Evolutionary conservation across 2,888 invertebrate species (phyloP), one percentile per base, ranked within the genome.

Genomic region (Dolichomitus sp.): DNA sequence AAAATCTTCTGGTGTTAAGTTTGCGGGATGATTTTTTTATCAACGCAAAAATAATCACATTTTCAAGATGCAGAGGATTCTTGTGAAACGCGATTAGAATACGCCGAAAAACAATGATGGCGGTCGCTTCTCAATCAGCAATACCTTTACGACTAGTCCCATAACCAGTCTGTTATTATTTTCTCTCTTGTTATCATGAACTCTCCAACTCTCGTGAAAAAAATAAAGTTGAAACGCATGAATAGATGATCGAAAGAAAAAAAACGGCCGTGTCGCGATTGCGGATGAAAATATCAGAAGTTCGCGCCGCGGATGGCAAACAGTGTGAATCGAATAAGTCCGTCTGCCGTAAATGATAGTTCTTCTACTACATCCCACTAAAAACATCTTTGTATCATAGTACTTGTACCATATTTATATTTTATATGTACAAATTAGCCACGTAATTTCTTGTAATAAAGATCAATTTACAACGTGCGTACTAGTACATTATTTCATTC

Each of bases 361-460:
- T 87, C 82, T 88, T 87, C 87, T 87, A 88, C 87, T 87, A 87
- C 86, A 88, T 89, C 87, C 86, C 88, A 85, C 83, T 85, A 84
- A 82, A 83, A 68, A 68, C 88, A 87, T 91, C 90, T 91, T 89
- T 93, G 92, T 93, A 93, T 88, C 86, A 93, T 92, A 92, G 89
- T 90, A 90, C 89, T 93, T 93, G 93, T 93, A 93, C 88, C 88
- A 93, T 93, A 93, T 92, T 91, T 92, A 93, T 93, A 93, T 93
- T 93, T 93, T 93, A 91, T 93, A 93, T 93, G 93, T 93, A 93
- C 93, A 93, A 92, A 93, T 91, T 93, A 93, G 92, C 88, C 85
- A 92, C 89, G 91, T 93, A 93, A 93, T 92, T 91, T 92, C 92
- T 93, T 93, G 93, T 93, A 93, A 92, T 93, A 93, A 93, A 93